phyloP scores from a whole-genome alignment of 2,888 invertebrate genomes.

The Lithophane ornitopus region DNA sequence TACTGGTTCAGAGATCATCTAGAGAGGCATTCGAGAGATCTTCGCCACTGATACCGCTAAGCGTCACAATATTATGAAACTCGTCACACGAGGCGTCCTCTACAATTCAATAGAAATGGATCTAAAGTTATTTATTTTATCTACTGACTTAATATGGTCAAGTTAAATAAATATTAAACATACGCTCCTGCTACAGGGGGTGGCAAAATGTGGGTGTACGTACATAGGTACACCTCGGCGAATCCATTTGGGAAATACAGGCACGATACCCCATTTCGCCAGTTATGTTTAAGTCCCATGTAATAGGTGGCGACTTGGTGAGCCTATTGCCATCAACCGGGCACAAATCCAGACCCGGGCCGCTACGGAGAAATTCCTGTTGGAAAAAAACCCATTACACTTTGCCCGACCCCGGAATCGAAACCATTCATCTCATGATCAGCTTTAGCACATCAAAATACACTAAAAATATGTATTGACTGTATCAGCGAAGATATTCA shows the following conservation, averaged over 20 bases:
- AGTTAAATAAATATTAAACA: background rate
- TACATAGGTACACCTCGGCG: too few species aligned
- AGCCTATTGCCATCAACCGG: too few species aligned
- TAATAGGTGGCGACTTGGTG: too few species aligned
- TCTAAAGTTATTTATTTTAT: background rate
- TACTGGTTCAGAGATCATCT: background rate
- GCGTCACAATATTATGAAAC: slow-evolving; percentile 3
- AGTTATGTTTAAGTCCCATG: too few species aligned
- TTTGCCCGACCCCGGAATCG: too few species aligned
- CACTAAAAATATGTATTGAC: too few species aligned
- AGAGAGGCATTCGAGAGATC: background rate
- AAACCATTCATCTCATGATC: background rate
- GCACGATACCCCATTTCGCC: too few species aligned
- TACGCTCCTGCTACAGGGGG: background rate
- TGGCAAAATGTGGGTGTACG: background rate
- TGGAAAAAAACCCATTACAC: too few species aligned
- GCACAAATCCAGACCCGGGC: too few species aligned
- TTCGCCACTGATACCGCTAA: background rate
- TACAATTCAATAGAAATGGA: background rate
- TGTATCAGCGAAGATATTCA: background rate
- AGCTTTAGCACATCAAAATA: background rate
- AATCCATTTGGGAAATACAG: too few species aligned
- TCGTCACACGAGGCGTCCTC: slow-evolving; percentile 3
- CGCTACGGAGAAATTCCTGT: too few species aligned
- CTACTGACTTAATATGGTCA: background rate